Percentiles rank a stretch among this genome's conserved stretches.
These are phyloP conservation scores for Vultur gryphus DNA, from an alignment of 2,797 vertebrate genomes.

Conservation along the genomic window DNA sequence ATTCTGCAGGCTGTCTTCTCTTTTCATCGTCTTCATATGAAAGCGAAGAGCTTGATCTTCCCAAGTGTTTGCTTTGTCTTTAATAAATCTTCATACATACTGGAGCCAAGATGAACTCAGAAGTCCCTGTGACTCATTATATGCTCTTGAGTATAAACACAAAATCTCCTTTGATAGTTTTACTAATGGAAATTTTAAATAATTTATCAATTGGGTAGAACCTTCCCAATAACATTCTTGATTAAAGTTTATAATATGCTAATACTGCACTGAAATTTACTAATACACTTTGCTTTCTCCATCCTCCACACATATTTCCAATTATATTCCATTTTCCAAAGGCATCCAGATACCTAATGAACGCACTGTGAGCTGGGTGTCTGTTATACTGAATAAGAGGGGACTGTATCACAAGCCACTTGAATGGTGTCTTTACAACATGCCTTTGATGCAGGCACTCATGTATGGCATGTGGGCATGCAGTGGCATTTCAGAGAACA, in stretches of 20 bases:
- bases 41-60: not conserved
- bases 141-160: not conserved
- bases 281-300: not conserved
- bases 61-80: not conserved
- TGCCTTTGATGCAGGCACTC: not conserved
- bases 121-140: not conserved
- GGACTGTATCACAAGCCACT: not conserved
- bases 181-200: not conserved
- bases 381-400: not conserved
- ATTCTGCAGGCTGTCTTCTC: not conserved
- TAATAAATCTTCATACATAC: not conserved
- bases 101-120: not conserved
- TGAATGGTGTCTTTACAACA: not conserved
- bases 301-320: not conserved
- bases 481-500: not conserved
- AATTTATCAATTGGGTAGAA: not conserved
- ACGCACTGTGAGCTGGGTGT: not conserved
- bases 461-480: not conserved
- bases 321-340: not conserved
- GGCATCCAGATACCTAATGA: not conserved
- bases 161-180: not conserved
- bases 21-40: not conserved
- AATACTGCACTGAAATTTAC: not conserved
- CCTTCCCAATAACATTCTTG: not conserved
- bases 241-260: not conserved